These are phyloP conservation scores for Podargus strigoides DNA, from an alignment of 2,797 vertebrate species.

Conservation along the genomic window DNA sequence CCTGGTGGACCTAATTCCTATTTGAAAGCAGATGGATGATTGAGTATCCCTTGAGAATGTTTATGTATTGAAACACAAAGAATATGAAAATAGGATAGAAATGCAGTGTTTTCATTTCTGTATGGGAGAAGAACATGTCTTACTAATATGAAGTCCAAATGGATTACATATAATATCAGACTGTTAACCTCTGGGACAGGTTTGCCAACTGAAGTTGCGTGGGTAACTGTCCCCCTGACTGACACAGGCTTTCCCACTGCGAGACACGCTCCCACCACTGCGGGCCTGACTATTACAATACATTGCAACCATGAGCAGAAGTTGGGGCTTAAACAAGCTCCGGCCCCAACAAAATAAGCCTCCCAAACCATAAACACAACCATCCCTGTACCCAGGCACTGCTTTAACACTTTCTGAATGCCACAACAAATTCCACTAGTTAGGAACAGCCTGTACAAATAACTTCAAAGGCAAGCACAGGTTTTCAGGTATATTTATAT, in stretches of 20 bases:
- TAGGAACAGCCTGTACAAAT: not conserved
- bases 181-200: not conserved
- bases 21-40: not conserved
- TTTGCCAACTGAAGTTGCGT: not conserved
- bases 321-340: not conserved
- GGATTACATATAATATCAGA: not conserved
- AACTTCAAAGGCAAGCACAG: not conserved
- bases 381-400: not conserved
- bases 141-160: not conserved
- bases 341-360: not conserved
- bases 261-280: not conserved
- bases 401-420: not conserved
- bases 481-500: not conserved
- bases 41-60: not conserved
- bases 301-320: not conserved
- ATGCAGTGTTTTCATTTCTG: not conserved
- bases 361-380: not conserved
- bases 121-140: not conserved
- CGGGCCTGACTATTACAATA: not conserved
- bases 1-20: not conserved
- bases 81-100: not conserved
- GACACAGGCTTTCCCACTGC: not conserved
- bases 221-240: not conserved
- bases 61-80: not conserved
- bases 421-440: not conserved